Base-by-base conservation (phyloP, 37 sponge, comb jelly and placozoan species). In the Sycon ciliatum region DNA sequence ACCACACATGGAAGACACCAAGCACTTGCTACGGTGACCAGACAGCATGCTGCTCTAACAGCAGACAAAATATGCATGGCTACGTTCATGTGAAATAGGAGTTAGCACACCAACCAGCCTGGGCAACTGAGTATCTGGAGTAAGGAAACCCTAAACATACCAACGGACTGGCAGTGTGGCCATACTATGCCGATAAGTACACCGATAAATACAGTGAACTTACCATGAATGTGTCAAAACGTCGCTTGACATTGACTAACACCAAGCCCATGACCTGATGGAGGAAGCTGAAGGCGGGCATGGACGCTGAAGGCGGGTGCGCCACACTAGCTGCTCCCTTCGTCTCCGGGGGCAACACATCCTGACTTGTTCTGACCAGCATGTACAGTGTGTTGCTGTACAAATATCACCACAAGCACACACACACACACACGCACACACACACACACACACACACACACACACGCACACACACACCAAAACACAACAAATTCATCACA, bases 221-320 rank as follows among this genome's bases (percentile, higher is more conserved):
- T 61, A 91, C 92, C 37, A 87, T 75, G 36, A 86, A 84, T 56
- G 67, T 74, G 27, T 87, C 85, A 87, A 87, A 87, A 24, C 83
- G 79, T 34, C 89, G 62, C 53, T 64, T 83, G 24, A 83, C 74
- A 37, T 37, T 58, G 3, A 84, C 53, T 0, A 83, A 76, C 13
- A 78, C 67, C 38, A 77, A 80, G 39, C 55, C 77, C 57, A 91
- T 64, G 31, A 71, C 71, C 24, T 82, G 60, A 33, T 81, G 78
- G n/a, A 87, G 76, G 32, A 80, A 79, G 0, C 89, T 80, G 33
- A 65, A 24, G 33, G 20, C 38, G 18, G 62, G 24, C 5, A 46
- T 28, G 18, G 13, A 13, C 9, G 7, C 63, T n/a, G 29, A 27
- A n/a, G n/a, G n/a, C n/a, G n/a, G n/a, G n/a, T n/a, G n/a, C n/a